phyloP scores from a whole-genome alignment of 2,113 vertebrate genomes.

The Chauna torquata region DNA sequence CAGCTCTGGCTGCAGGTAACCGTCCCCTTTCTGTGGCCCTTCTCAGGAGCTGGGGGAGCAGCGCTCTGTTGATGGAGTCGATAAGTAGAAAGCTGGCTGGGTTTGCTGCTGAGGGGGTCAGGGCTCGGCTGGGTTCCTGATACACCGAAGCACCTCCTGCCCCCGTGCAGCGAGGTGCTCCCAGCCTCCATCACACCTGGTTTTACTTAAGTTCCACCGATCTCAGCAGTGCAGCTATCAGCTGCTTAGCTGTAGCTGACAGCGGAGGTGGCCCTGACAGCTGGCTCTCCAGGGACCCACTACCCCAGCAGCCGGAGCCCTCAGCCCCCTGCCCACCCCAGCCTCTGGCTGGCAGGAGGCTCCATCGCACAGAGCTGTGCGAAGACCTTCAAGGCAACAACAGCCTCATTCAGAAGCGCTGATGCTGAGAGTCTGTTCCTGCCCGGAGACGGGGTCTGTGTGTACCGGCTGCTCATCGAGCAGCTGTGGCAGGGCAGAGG shows the following conservation, averaged over 20 bases:
- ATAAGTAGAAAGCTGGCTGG: background rate
- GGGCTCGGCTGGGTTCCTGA: background rate
- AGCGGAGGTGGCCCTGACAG: background rate
- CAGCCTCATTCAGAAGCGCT: background rate
- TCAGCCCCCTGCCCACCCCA: accelerated
- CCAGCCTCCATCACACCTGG: background rate
- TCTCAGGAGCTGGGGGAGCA: background rate
- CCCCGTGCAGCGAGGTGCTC: background rate
- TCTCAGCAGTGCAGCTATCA: background rate
- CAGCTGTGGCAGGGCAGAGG: background rate
- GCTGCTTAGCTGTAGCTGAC: background rate
- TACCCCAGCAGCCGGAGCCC: background rate
- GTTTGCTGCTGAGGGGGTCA: background rate
- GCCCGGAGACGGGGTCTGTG: background rate
- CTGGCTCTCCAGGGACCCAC: background rate
- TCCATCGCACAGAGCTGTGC: background rate
- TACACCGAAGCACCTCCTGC: background rate
- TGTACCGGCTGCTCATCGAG: background rate
- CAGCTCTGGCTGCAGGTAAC: background rate
- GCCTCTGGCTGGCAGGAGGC: background rate
- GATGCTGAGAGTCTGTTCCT: background rate
- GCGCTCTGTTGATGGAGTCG: background rate
- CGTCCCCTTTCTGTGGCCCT: background rate
- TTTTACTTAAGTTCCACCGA: background rate
- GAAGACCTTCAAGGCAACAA: background rate